Base-by-base conservation (phyloP, 2,888 invertebrate species). In the Nephrotoma guestfalica region DNA sequence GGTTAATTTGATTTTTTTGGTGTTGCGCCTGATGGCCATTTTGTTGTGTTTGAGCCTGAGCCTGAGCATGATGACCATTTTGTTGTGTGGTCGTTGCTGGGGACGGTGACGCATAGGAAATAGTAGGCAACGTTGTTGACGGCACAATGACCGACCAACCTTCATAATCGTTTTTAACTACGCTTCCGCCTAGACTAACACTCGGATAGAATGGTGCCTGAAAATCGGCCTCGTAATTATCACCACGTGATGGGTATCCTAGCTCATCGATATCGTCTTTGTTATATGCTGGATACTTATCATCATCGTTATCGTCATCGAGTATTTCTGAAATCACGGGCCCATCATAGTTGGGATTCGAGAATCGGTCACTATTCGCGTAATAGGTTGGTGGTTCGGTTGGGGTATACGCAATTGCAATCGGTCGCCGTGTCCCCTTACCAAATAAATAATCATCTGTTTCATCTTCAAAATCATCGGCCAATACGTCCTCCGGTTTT, bases 151-250 rank as follows among this genome's bases (percentile, higher is more conserved):
- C 93, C 84, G 93, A 93, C 95, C 95, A 95, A 13, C 94, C 94
- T 41, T 86, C 51, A 85, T 85, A 85, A 43, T 41, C 41, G 88
- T 94, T 93, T 42, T 92, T 92, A 0, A 91, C 90, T 41, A 93
- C 92, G 0, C 93, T 92, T 0, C 89, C 88, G 87, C 93, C 94
- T 0, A 94, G 91, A 87, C 93, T 94, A 0, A 93, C 92, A 88
- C 94, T 95, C 0, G 95, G 95, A 85, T 94, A 93, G 88, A 95
- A 95, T 0, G 95, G 95, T 0, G 95, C 94, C 92, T 94, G 94
- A 88, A 95, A 95, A 88, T 93, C 94, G 87, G 93, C 88, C 87
- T 91, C 91, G 86, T 89, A 90, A 86, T 91, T 90, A 85, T 91
- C 91, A 0, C 90, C 91, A 6, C 91, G 89, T n/a, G 90, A 88